Percentiles rank a stretch among this genome's conserved stretches.
Conservation (phyloP, 2,113 vertebrate species). For the Picathartes gymnocephalus region DNA sequence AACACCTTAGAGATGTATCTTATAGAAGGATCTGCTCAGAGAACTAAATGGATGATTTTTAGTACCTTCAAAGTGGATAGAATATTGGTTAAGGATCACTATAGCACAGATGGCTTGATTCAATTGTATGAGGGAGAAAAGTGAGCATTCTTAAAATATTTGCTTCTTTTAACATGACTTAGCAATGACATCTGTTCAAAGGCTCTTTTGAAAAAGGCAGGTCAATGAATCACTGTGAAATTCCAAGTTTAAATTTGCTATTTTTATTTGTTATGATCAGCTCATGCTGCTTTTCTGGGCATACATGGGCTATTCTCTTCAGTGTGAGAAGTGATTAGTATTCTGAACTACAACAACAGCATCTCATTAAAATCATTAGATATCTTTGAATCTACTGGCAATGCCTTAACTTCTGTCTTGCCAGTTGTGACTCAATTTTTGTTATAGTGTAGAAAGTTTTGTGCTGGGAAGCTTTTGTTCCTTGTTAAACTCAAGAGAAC, state of each 20-base stretch:
- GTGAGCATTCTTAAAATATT: constrained; percentile 44
- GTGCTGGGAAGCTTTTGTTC: not conserved
- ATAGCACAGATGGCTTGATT: constrained; percentile 15
- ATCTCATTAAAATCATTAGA: constrained; percentile 11
- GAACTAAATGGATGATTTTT: not conserved
- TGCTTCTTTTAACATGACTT: not conserved
- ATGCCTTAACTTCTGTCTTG: not conserved
- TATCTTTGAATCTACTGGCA: not conserved
- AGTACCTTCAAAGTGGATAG: not conserved
- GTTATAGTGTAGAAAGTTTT: not conserved
- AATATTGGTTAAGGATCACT: not conserved
- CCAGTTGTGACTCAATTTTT: not conserved
- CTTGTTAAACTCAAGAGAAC: not conserved
- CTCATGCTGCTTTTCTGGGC: constrained; percentile 10
- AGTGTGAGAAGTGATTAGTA: not conserved
- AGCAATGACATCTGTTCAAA: not conserved
- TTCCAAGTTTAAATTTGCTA: constrained; percentile 11
- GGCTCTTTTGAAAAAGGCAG: constrained; percentile 8
- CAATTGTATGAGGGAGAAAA: not conserved
- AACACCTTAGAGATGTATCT: not conserved
- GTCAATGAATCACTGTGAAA: constrained; percentile 30
- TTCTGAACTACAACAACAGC: not conserved
- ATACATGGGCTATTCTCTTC: not conserved
- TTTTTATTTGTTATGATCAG: constrained; percentile 5
- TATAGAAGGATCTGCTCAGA: not conserved